phyloP scores from a whole-genome alignment of 2,888 invertebrate genomes.

The Teinopalpus imperialis region DNA sequence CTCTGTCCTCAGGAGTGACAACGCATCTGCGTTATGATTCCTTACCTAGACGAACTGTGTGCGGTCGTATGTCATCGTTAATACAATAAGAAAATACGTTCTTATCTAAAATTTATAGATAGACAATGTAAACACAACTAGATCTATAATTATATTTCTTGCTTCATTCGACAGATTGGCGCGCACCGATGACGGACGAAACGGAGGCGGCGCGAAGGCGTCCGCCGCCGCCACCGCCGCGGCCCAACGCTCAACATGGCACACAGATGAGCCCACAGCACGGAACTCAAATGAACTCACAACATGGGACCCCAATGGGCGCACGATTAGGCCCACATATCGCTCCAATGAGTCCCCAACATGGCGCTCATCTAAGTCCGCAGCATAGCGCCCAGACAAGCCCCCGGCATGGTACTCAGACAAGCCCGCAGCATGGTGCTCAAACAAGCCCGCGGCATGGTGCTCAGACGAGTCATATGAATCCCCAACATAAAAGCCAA shows the following conservation, averaged over 20 bases:
- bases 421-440: slow-evolving; percentile 19
- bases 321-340: slow-evolving; percentile 12
- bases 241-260: slow-evolving; percentile 46
- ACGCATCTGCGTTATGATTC: too few relatives aligned
- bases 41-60: too few relatives aligned
- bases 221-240: slow-evolving; percentile 63
- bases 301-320: slow-evolving; percentile 21
- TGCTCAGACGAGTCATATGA: slow-evolving; percentile 14
- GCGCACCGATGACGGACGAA: slow-evolving; percentile 77
- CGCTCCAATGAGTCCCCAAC: slow-evolving; percentile 8
- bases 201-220: slow-evolving; percentile 68
- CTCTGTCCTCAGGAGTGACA: too few relatives aligned
- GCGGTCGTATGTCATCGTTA: too few relatives aligned
- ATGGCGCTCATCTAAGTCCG: slow-evolving; percentile 9
- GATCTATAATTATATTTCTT: too few relatives aligned
- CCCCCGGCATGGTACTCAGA: slow-evolving; percentile 11
- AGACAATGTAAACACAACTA: too few relatives aligned
- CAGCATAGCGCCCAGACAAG: slow-evolving; percentile 3
- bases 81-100: too few relatives aligned
- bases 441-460: slow-evolving; percentile 15
- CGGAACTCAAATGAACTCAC: slow-evolving; percentile 6
- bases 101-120: too few relatives aligned
- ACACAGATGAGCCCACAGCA: slow-evolving; percentile 13
- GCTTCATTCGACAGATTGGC: slow-evolving; percentile 69
- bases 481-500: slow-evolving; percentile 17